Percentiles rank a stretch among this genome's conserved stretches.
phyloP scores from a whole-genome alignment of 1,140 invertebrate species.

The Gryon sp. region DNA sequence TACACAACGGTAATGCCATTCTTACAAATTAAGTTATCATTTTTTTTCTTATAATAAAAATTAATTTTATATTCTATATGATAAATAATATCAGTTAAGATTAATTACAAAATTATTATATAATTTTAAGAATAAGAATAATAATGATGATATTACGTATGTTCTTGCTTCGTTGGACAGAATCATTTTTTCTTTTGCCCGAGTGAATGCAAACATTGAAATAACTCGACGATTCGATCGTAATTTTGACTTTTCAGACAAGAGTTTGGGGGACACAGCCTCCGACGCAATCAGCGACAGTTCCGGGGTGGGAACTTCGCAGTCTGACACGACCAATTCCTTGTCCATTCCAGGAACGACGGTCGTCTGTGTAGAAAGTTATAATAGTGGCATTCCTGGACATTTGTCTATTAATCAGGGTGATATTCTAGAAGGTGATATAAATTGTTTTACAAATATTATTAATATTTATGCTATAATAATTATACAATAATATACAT shows the following conservation, averaged over 20 bases:
- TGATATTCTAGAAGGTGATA: constrained; percentile 93
- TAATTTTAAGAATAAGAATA: no score
- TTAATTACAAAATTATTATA: no score
- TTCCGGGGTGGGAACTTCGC: constrained; percentile 92
- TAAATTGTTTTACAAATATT: neutral
- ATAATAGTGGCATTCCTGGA: constrained; percentile 85
- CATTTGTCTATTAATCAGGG: constrained; percentile 91
- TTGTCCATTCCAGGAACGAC: constrained; percentile 88
- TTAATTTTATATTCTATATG: no score
- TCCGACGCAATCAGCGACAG: constrained; percentile 94
- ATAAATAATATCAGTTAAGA: no score
- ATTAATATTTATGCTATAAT: no score
- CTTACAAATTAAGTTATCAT: no score
- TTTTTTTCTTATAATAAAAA: no score
- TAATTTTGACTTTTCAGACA: constrained; percentile 83
- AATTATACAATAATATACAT: no score
- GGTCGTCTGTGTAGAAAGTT: constrained; percentile 92
- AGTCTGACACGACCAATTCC: constrained; percentile 90
- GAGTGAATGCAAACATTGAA: neutral
- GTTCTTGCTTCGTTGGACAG: no score
- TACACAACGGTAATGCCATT: no score
- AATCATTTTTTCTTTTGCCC: no score
- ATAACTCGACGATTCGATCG: constrained; percentile 21
- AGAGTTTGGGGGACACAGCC: constrained; percentile 88
- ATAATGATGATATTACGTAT: no score